Evolutionary conservation across 2,113 vertebrate genomes (phyloP), one percentile per base, ranked within the genome.

Genomic region (Cyprinus carpio): DNA sequence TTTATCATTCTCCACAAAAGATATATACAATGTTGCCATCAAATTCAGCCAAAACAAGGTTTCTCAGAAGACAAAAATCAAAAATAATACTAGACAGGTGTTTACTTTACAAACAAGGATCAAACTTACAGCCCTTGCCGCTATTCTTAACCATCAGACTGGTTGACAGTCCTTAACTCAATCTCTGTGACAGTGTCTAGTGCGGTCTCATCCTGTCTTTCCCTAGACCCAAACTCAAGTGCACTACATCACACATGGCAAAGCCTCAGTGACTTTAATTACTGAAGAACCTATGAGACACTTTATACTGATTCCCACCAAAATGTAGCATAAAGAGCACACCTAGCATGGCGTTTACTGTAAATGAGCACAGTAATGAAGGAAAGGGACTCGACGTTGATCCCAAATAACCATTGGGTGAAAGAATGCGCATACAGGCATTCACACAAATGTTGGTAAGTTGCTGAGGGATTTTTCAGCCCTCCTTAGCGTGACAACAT

Each of bases 401-500:
- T 62, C 6, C 34, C 3, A 6, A 62, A 11, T 62, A 7, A 62
- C 25, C 23, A 43, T 18, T 18, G 5, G n/a, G 40, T 40, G 77
- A 79, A 3, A 79, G 34, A 62, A 62, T 1, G 20, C 16, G 20
- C 20, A 58, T 31, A 78, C 10, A 58, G 10, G 34, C 75, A 34
- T 27, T 67, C 3, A 56, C 18, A 23, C 18, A 60, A 79, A 40
- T 16, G 1, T 43, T 62, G 13, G 18, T n/a, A 40, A 8, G 34
- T 60, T 79, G 23, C 58, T 40, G 18, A 79, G 56, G 56, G 56
- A 62, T 11, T 79, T 79, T 79, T 75, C 12, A 79, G 20, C 76
- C n/a, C n/a, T 79, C 6, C 54, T 40, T n/a, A 40, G 7, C 23
- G 18, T 79, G 77, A 79, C 13, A n/a, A 15, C 56, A 62, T 75